These are phyloP conservation scores for Alectura lathami DNA, from an alignment of 2,113 vertebrate genomes.

Conservation along the genomic window DNA sequence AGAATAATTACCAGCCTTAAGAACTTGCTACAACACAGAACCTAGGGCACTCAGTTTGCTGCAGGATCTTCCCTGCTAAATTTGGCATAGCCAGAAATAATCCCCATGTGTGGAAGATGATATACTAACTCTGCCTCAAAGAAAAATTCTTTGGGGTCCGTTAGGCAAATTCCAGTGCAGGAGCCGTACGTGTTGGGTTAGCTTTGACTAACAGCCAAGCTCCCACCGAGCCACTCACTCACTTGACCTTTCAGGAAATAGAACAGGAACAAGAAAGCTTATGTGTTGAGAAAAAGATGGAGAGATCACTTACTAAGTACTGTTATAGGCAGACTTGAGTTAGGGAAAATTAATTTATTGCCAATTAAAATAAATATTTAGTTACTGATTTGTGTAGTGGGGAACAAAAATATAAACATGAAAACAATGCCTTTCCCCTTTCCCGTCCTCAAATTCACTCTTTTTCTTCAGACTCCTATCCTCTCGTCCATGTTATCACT, in stretches of 20 bases:
- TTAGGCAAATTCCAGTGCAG: neutral
- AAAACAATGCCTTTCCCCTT: neutral
- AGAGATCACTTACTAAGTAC: neutral
- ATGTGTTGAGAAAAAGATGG: neutral
- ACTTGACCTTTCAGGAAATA: neutral
- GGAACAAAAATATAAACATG: neutral
- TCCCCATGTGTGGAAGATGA: neutral
- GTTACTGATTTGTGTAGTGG: neutral
- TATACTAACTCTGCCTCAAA: neutral
- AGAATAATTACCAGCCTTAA: neutral
- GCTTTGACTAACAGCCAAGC: fast-evolving
- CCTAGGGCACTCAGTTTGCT: neutral
- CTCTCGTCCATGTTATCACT: neutral
- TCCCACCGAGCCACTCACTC: neutral
- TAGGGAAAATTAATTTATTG: neutral
- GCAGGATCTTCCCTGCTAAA: neutral
- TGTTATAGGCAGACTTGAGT: neutral
- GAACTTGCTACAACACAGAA: neutral
- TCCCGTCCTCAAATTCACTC: neutral
- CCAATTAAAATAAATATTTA: neutral
- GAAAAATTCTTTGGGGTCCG: neutral
- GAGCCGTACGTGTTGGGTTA: neutral
- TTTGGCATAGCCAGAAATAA: neutral
- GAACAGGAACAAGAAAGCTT: neutral
- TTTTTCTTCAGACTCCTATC: neutral